These are phyloP conservation scores for Sebastes elongatus DNA, from an alignment of 2,797 vertebrate species.

Conservation along the genomic window DNA sequence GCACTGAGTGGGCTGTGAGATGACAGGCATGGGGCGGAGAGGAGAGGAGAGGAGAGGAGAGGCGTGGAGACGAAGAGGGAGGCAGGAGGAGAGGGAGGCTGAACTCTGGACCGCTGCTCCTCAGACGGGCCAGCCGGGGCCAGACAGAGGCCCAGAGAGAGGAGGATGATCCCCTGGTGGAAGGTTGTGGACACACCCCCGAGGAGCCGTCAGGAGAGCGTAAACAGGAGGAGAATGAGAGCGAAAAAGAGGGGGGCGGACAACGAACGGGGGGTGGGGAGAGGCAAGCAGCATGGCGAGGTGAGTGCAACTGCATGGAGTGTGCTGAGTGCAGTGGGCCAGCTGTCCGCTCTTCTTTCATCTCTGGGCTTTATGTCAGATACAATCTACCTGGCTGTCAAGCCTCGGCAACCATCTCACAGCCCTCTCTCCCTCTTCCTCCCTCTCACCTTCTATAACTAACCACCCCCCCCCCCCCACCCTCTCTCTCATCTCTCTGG, in stretches of 20 bases:
- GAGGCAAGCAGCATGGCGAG: constrained; percentile 61
- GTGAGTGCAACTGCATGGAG: constrained; percentile 83
- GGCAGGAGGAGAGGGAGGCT: constrained; percentile 49
- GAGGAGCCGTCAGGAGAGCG: constrained; percentile 53
- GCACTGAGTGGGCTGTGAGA: constrained; percentile 84
- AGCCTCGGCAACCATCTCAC: constrained; percentile 57
- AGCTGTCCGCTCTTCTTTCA: constrained; percentile 84
- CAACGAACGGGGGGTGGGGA: constrained; percentile 25
- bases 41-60: constrained; percentile 32
- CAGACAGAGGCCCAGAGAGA: constrained; percentile 52
- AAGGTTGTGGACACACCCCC: constrained; percentile 69
- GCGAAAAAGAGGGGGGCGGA: constrained; percentile 13
- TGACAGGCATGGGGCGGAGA: constrained; percentile 79
- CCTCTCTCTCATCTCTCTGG: constrained; percentile 47
- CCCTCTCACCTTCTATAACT: constrained; percentile 36
- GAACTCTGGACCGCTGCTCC: constrained; percentile 39
- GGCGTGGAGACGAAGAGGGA: constrained; percentile 18
- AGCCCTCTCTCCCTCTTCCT: constrained; percentile 15
- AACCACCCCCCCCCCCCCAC: not conserved
- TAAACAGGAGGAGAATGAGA: constrained; percentile 59
- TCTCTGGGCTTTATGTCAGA: constrained; percentile 76
- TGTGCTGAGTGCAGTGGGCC: constrained; percentile 79
- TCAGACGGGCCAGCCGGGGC: constrained; percentile 30
- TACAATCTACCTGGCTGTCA: constrained; percentile 81
- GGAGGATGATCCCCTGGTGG: constrained; percentile 53